Percentiles rank a stretch among this genome's conserved stretches.
phyloP scores from a whole-genome alignment of 92 coral and sea anemone genomes.

The Umimayanthus kanabou region DNA sequence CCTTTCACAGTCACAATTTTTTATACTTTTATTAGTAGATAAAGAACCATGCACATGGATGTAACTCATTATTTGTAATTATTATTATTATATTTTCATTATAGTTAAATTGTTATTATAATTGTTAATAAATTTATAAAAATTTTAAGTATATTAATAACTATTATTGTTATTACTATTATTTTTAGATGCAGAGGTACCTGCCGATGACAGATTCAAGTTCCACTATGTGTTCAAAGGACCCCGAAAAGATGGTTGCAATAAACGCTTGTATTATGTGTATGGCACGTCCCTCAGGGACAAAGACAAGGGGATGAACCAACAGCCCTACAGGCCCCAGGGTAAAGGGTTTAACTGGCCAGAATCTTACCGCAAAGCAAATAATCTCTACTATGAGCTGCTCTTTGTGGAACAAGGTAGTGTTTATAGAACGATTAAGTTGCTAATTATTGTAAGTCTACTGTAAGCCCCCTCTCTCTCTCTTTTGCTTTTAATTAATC shows the following conservation, averaged over 20 bases:
- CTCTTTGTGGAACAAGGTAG: conserved; percentile 88
- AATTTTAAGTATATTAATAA: too few species aligned
- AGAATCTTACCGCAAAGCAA: conserved; percentile 95
- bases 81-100: too few species aligned
- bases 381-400: conserved; percentile 91
- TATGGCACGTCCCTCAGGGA: conserved; percentile 85
- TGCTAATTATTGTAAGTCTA: too few species aligned
- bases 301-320: conserved; percentile 90
- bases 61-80: too few species aligned
- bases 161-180: not conserved
- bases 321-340: conserved; percentile 87
- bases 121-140: not conserved
- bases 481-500: too few species aligned
- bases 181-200: conserved; percentile 85
- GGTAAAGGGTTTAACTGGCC: conserved; percentile 99
- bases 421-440: not conserved
- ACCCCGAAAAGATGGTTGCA: conserved; percentile 84
- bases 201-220: conserved; percentile 90
- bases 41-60: too few species aligned
- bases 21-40: too few species aligned
- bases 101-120: not conserved
- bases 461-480: too few species aligned
- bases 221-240: conserved; percentile 97
- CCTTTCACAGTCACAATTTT: too few species aligned
- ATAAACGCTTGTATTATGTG: conserved; percentile 82